A percentile compares a stretch with the other conserved stretches of the same genome.
These are phyloP conservation scores for Digitonthophagus gazella DNA, from an alignment of 2,888 invertebrate species.

Conservation along the genomic window DNA sequence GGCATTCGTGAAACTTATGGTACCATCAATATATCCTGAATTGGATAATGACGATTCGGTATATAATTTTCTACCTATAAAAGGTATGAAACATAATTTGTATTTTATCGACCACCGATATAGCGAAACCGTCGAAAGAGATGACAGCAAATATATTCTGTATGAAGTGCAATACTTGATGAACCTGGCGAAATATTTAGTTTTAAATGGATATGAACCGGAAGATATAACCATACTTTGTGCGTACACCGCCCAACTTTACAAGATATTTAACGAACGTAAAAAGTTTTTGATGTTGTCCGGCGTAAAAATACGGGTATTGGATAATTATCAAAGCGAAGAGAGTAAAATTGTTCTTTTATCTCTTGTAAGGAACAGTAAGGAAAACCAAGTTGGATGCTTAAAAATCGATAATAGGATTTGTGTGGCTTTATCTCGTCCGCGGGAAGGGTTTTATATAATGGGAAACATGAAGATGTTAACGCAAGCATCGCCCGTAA, in stretches of 20 bases:
- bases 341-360: slow-evolving; percentile 76
- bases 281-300: slow-evolving; percentile 42
- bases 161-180: slow-evolving; percentile 66
- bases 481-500: slow-evolving; percentile 51
- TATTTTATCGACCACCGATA: slow-evolving; percentile 67
- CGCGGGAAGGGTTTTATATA: slow-evolving; percentile 69
- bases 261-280: slow-evolving; percentile 55
- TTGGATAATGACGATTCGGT: slow-evolving; percentile 63
- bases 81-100: slow-evolving; percentile 62
- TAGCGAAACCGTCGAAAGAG: slow-evolving; percentile 58
- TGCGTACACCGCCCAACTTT: slow-evolving; percentile 70
- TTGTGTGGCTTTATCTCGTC: no score
- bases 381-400: slow-evolving; percentile 67
- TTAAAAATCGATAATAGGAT: no score
- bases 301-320: slow-evolving; percentile 62
- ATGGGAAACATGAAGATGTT: slow-evolving; percentile 69
- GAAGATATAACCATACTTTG: slow-evolving; percentile 71
- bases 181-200: slow-evolving; percentile 55
- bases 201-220: slow-evolving; percentile 59
- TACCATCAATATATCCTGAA: slow-evolving; percentile 66
- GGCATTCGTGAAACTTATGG: slow-evolving; percentile 59
- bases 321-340: slow-evolving; percentile 81
- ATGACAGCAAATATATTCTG: slow-evolving; percentile 61
- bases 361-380: slow-evolving; percentile 76
- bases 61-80: slow-evolving; percentile 55